Evolutionary conservation across 2,888 invertebrate genomes (phyloP).

Genomic region (Apodemia mormo): DNA sequence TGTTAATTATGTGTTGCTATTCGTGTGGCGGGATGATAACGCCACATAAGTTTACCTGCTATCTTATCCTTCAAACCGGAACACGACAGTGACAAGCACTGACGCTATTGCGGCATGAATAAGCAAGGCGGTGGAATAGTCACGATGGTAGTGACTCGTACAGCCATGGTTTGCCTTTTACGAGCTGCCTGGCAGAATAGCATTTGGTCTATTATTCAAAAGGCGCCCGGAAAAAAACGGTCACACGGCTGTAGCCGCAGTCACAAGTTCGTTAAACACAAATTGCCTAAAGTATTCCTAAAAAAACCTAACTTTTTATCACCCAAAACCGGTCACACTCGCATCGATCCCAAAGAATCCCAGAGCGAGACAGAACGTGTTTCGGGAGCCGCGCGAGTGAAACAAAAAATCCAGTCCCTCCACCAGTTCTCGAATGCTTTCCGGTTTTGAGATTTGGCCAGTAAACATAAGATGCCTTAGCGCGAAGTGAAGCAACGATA

Average conservation of each 20-base stretch:
- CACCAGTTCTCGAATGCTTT: background rate
- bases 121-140: background rate
- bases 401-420: constrained; percentile 23
- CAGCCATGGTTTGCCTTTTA: too few species aligned
- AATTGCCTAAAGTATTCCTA: constrained; percentile 4
- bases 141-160: too few species aligned
- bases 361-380: constrained; percentile 18
- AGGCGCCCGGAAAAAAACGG: background rate
- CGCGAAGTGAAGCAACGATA: background rate
- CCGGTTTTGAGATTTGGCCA: constrained; percentile 21
- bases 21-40: too few species aligned
- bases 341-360: background rate
- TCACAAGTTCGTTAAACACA: background rate
- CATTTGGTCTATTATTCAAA: too few species aligned
- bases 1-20: too few species aligned
- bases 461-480: constrained; percentile 12
- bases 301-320: background rate
- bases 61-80: too few species aligned
- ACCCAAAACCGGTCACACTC: constrained; percentile 19
- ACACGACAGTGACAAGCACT: too few species aligned
- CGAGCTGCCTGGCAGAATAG: too few species aligned
- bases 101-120: background rate
- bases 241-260: background rate
- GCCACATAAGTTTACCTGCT: too few species aligned
- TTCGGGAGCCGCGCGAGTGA: background rate